Percentiles rank a stretch among this genome's conserved stretches.
phyloP scores from a whole-genome alignment of 2,113 vertebrate species.

The Psittacara wagleri region DNA sequence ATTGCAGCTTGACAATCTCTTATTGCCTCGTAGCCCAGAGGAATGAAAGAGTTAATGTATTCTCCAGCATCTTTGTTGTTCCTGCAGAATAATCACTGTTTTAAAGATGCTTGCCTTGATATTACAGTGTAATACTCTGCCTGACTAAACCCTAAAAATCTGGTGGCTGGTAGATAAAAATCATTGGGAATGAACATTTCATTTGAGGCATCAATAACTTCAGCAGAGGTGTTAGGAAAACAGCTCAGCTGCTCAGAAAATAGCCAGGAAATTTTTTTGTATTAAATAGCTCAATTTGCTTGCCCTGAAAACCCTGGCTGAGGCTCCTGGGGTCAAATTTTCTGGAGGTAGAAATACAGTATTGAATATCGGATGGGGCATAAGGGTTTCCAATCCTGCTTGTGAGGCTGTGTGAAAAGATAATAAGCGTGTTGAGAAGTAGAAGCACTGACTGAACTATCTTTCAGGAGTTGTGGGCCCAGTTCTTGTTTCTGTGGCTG shows the following conservation, averaged over 20 bases:
- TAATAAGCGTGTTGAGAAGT: fast-evolving
- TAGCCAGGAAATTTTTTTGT: background rate
- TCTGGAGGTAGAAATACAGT: background rate
- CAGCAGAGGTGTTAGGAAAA: background rate
- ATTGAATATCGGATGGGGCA: background rate
- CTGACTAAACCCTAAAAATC: background rate
- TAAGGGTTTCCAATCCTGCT: background rate
- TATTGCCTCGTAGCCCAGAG: background rate
- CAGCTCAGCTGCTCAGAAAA: background rate
- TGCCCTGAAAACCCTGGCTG: background rate
- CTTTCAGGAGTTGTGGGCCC: background rate
- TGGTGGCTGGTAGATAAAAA: conserved; percentile 10
- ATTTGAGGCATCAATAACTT: background rate
- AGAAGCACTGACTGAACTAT: background rate
- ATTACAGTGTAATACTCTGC: background rate
- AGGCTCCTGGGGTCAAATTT: background rate
- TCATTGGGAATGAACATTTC: background rate
- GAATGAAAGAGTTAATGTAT: background rate
- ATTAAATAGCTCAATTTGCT: background rate
- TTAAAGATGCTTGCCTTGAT: background rate
- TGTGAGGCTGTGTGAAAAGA: background rate
- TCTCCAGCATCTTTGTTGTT: background rate
- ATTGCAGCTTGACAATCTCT: background rate
- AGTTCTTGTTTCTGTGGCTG: background rate
- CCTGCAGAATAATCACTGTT: background rate